Percentiles rank a stretch among this genome's conserved stretches.
These are phyloP conservation scores for Holacanthella duospinosa DNA, from an alignment of 2,888 invertebrate genomes.

Conservation along the genomic window DNA sequence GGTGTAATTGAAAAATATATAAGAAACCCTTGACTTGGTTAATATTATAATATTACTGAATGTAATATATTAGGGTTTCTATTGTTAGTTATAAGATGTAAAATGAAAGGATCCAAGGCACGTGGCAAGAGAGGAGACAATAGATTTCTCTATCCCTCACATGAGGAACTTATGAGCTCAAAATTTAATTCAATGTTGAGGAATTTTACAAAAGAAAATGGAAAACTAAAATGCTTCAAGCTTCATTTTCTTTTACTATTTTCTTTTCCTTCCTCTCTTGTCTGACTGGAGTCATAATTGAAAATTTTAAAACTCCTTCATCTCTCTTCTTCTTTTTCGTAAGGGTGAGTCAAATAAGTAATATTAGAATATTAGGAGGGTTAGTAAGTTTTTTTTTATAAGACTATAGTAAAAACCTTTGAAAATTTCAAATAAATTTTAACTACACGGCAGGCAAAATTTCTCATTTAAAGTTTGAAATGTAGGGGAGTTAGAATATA, in stretches of 20 bases:
- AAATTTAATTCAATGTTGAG: conserved; percentile 4
- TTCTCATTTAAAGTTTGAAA: too few relatives aligned
- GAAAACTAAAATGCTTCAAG: conserved; percentile 20
- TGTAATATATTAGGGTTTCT: neutral
- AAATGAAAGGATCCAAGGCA: neutral
- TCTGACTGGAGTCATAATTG: conserved; percentile 8
- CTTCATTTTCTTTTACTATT: conserved; percentile 10
- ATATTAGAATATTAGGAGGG: too few relatives aligned
- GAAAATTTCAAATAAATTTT: too few relatives aligned
- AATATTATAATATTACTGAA: neutral
- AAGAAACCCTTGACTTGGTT: conserved; percentile 2
- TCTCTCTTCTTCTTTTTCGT: neutral
- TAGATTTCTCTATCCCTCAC: neutral
- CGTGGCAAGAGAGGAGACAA: neutral
- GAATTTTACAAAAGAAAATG: conserved; percentile 13
- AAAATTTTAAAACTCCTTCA: conserved; percentile 4
- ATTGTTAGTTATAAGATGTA: neutral
- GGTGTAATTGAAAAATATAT: neutral
- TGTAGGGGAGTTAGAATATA: too few relatives aligned
- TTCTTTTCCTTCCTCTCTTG: conserved; percentile 8
- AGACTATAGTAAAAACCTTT: too few relatives aligned
- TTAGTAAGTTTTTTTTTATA: too few relatives aligned
- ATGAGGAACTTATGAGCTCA: conserved; percentile 6
- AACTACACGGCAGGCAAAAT: too few relatives aligned
- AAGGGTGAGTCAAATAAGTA: neutral